These are phyloP conservation scores for Junco hyemalis DNA, from an alignment of 2,113 vertebrate genomes.

Conservation along the genomic window DNA sequence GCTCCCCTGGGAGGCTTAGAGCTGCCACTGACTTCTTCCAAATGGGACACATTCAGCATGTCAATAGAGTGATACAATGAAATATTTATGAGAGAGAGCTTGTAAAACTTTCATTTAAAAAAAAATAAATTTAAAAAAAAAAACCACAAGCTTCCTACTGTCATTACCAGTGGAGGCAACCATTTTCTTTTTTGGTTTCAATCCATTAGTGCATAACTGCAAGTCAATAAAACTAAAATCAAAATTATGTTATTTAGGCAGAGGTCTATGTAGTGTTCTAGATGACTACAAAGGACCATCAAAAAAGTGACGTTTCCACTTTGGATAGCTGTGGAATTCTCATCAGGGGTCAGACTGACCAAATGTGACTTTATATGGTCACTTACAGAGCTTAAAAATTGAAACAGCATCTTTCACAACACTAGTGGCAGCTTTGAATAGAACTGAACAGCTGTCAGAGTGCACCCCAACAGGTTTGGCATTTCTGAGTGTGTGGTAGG, in stretches of 20 bases:
- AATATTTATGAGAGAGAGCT: background rate
- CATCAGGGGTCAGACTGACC: background rate
- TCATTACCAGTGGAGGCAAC: background rate
- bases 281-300: background rate
- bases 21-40: background rate
- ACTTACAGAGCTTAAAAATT: background rate
- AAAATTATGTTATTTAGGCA: background rate
- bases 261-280: background rate
- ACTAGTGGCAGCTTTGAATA: background rate
- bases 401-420: background rate
- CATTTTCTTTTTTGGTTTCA: background rate
- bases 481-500: background rate
- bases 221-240: background rate
- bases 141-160: background rate
- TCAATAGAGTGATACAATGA: background rate
- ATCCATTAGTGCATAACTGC: background rate
- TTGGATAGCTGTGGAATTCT: background rate
- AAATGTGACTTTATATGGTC: background rate
- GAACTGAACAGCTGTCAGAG: background rate
- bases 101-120: background rate
- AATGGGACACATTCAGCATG: background rate
- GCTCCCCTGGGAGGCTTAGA: background rate
- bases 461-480: background rate
- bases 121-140: too few species aligned
- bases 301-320: background rate